Percentiles rank a stretch among this genome's conserved stretches.
Evolutionary conservation across 1,140 invertebrate genomes (phyloP).

Genomic region (Cherax quadricarinatus): DNA sequence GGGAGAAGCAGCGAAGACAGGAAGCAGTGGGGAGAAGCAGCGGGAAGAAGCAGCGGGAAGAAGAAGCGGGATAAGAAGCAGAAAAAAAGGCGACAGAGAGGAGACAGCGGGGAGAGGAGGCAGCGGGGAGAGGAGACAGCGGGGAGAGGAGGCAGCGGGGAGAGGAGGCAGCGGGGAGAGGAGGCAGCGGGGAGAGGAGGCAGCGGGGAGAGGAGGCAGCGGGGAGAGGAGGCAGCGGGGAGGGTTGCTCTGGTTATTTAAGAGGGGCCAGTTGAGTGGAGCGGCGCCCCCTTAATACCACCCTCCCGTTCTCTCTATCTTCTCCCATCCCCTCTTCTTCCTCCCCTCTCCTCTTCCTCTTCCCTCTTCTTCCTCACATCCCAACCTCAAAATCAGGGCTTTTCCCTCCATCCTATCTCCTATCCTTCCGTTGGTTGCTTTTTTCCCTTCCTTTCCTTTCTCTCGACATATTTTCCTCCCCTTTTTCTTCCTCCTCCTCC

Average conservation of each 20-base stretch:
- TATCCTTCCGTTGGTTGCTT: not conserved
- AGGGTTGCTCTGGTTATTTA: slow-evolving; percentile 22
- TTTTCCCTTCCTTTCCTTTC: slow-evolving; percentile 4
- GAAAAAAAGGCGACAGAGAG: no score
- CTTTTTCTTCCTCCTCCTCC: not conserved
- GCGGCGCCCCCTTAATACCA: not conserved
- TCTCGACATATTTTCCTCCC: not conserved
- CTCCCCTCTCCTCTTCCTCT: slow-evolving; percentile 30
- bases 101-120: not conserved
- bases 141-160: not conserved
- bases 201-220: not conserved
- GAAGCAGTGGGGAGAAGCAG: no score
- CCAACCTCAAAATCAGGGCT: not conserved
- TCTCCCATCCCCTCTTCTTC: slow-evolving; percentile 20
- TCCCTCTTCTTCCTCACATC: slow-evolving; percentile 1
- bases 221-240: not conserved
- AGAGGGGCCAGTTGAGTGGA: slow-evolving; percentile 4
- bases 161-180: slow-evolving; percentile 5
- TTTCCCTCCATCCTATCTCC: not conserved
- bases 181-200: not conserved
- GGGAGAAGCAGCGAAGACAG: no score
- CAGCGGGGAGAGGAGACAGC: not conserved
- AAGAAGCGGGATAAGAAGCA: no score
- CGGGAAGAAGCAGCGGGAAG: not conserved
- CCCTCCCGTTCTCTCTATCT: slow-evolving; percentile 12